A percentile compares a stretch with the other conserved stretches of the same genome.
phyloP scores from a whole-genome alignment of 2,797 vertebrate genomes.

The Catamblyrhynchus diadema region DNA sequence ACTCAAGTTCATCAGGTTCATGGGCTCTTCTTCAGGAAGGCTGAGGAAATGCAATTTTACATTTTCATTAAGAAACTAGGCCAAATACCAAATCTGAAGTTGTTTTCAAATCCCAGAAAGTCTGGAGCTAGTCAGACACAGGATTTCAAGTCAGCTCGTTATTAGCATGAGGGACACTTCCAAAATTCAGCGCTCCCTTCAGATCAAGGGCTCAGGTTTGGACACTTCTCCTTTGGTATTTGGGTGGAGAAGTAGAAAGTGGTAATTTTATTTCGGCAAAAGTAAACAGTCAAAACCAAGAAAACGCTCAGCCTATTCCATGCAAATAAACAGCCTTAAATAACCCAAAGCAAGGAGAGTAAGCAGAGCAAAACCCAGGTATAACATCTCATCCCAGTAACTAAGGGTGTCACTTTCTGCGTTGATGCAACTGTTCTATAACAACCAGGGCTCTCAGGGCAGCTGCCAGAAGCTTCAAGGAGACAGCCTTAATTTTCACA shows the following conservation, averaged over 20 bases:
- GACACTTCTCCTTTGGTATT: neutral
- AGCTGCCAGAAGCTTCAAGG: neutral
- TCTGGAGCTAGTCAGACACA: neutral
- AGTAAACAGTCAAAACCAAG: neutral
- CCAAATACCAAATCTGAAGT: neutral
- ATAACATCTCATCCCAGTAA: neutral
- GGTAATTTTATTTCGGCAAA: neutral
- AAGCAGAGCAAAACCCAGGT: neutral
- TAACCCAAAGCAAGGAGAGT: neutral
- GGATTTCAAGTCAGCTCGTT: neutral
- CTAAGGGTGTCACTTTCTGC: neutral
- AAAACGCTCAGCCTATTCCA: neutral
- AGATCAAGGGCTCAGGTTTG: rapidly evolving
- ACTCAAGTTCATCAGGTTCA: neutral
- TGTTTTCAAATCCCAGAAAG: neutral
- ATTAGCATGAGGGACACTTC: neutral
- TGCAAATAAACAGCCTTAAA: neutral
- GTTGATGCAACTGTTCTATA: neutral
- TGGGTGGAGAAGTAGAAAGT: neutral
- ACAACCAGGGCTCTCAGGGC: neutral
- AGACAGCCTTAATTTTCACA: neutral
- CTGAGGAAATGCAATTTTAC: conserved; percentile 26
- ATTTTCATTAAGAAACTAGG: neutral
- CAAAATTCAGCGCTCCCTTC: neutral
- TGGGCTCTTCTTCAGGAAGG: neutral